A percentile compares a stretch with the other conserved stretches of the same genome.
Evolutionary conservation across 2,888 invertebrate species (phyloP).

Genomic region (Acronicta leporina): DNA sequence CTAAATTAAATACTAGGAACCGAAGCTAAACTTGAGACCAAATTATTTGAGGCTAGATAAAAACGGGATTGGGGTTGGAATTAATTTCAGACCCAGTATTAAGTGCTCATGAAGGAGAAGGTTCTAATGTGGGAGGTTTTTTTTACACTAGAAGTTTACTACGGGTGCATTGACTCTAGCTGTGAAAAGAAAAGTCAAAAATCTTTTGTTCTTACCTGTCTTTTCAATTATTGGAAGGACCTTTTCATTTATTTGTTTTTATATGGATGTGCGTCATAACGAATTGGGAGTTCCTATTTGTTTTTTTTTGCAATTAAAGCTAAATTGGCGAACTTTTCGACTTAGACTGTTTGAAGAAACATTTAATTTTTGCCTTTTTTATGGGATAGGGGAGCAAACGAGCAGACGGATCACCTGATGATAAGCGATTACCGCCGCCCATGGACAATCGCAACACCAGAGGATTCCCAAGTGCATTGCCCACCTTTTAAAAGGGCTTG

Average conservation of each 20-base stretch:
- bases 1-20: constrained; percentile 37
- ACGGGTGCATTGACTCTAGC: constrained; percentile 18
- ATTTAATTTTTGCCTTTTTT: too few species aligned
- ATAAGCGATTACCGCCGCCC: too few species aligned
- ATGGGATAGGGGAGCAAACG: too few species aligned
- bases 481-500: too few species aligned
- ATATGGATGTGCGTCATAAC: not conserved
- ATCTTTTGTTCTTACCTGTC: constrained; percentile 1
- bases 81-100: constrained; percentile 19
- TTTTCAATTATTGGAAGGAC: not conserved
- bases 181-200: constrained; percentile 20
- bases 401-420: too few species aligned
- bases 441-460: too few species aligned
- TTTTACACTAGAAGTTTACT: constrained; percentile 17
- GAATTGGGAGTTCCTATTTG: not conserved
- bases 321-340: too few species aligned
- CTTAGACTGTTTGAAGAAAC: too few species aligned
- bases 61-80: constrained; percentile 9
- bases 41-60: constrained; percentile 10
- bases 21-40: constrained; percentile 20
- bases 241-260: not conserved
- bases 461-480: too few species aligned
- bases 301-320: not conserved
- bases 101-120: constrained; percentile 12
- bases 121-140: constrained; percentile 12